Percentiles rank a stretch among this genome's conserved stretches.
Conservation (phyloP, 2,888 invertebrate species). For the Heteromurus nitidus region DNA sequence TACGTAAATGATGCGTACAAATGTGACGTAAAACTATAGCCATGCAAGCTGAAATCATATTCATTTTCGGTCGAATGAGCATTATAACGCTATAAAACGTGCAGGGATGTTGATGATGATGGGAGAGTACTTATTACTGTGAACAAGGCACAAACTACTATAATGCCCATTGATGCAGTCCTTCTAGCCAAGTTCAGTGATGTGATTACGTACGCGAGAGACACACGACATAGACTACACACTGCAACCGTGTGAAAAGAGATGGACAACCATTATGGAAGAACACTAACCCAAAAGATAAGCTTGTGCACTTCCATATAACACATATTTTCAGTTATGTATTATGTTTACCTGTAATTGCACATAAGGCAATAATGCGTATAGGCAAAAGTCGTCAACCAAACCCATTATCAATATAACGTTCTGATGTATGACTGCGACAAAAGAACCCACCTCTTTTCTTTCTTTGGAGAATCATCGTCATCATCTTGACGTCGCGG, state of each 20-base stretch:
- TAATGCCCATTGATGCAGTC: conserved; percentile 20
- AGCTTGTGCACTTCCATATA: neutral
- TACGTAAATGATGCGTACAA: neutral
- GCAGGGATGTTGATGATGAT: too few species aligned
- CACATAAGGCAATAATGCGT: neutral
- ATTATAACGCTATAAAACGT: too few species aligned
- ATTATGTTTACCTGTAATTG: too few species aligned
- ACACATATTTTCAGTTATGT: too few species aligned
- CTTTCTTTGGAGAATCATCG: conserved; percentile 40
- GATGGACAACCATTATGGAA: conserved; percentile 17
- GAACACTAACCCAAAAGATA: neutral
- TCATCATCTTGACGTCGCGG: conserved; percentile 32
- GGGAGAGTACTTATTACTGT: conserved; percentile 21
- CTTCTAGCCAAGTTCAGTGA: conserved; percentile 33
- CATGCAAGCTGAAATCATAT: neutral
- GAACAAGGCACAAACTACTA: conserved; percentile 46
- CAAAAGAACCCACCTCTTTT: conserved; percentile 54
- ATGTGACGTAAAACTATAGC: conserved; percentile 22
- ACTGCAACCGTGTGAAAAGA: neutral
- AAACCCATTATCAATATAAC: conserved; percentile 31
- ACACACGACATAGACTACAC: conserved; percentile 1
- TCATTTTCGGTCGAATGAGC: too few species aligned
- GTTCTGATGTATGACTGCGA: conserved; percentile 35
- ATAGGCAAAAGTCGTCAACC: neutral
- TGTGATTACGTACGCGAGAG: neutral